Conservation (phyloP, 2,113 vertebrate species). For the Heterotilapia buettikoferi region DNA sequence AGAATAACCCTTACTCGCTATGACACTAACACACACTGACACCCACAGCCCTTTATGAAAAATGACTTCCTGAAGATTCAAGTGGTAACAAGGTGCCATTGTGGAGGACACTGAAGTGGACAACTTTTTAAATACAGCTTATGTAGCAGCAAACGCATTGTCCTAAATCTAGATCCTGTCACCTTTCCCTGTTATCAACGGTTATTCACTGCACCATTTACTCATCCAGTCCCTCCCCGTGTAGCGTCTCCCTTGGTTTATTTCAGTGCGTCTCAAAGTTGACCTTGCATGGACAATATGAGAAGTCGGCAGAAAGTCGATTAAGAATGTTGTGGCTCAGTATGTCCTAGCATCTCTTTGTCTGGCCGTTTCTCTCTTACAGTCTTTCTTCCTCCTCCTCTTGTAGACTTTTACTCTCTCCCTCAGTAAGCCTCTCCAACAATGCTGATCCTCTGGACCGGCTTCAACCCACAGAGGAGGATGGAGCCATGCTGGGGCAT, state of each 20-base stretch:
- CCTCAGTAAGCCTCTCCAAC: slow-evolving; percentile 40
- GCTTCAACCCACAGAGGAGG: slow-evolving; percentile 34
- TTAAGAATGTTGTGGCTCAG: slow-evolving; percentile 37
- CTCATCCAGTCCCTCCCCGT: slow-evolving; percentile 19
- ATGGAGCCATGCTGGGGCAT: slow-evolving; percentile 25
- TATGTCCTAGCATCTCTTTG: slow-evolving; percentile 36
- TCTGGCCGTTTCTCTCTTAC: slow-evolving; percentile 11
- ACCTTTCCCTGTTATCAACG: slow-evolving; percentile 34
- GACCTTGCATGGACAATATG: slow-evolving; percentile 37
- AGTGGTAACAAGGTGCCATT: slow-evolving; percentile 33
- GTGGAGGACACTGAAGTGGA: slow-evolving; percentile 35
- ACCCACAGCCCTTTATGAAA: slow-evolving; percentile 28
- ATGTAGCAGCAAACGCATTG: slow-evolving; percentile 10
- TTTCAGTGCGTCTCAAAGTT: slow-evolving; percentile 35
- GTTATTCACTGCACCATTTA: slow-evolving; percentile 33
- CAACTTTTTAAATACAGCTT: slow-evolving; percentile 33
- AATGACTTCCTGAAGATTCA: slow-evolving; percentile 49
- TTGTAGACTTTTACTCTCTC: slow-evolving; percentile 18
- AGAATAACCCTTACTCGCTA: slow-evolving; percentile 41
- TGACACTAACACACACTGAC: slow-evolving; percentile 25
- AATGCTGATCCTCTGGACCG: slow-evolving; percentile 37
- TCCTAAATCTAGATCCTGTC: slow-evolving; percentile 39
- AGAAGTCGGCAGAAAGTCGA: slow-evolving; percentile 51
- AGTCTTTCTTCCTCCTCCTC: not conserved
- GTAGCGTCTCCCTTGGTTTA: slow-evolving; percentile 21